These are phyloP conservation scores for Drosophila percnosoma DNA, from an alignment of 2,888 invertebrate species.

Conservation along the genomic window DNA sequence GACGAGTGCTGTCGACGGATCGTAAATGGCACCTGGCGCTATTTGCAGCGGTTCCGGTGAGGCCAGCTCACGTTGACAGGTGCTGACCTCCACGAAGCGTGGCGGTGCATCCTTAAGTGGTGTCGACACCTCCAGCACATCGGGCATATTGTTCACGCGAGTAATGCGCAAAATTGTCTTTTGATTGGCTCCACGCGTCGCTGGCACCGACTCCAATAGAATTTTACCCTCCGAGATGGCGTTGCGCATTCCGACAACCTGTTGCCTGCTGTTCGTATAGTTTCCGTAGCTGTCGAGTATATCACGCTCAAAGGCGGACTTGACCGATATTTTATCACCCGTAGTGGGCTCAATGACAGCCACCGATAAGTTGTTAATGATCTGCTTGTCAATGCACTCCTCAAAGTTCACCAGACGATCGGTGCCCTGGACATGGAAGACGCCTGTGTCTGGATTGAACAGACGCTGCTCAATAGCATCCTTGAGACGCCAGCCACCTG, in stretches of 20 bases:
- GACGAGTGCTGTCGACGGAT: conserved; percentile 91
- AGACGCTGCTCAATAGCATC: conserved; percentile 93
- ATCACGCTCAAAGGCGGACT: conserved; percentile 91
- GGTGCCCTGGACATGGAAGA: conserved; percentile 94
- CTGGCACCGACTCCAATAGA: conserved; percentile 87
- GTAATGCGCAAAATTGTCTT: conserved; percentile 90
- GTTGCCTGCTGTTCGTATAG: conserved; percentile 87
- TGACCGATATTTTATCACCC: conserved; percentile 88
- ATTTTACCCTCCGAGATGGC: conserved; percentile 89
- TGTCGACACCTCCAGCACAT: conserved; percentile 89
- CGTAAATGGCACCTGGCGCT: conserved; percentile 90
- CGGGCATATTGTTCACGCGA: conserved; percentile 89
- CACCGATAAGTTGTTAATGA: conserved; percentile 94
- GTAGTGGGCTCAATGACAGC: conserved; percentile 91
- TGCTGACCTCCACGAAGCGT: conserved; percentile 85
- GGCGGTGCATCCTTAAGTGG: conserved; percentile 85
- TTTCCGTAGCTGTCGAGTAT: conserved; percentile 92
- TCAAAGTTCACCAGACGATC: conserved; percentile 93
- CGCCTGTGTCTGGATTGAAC: conserved; percentile 93
- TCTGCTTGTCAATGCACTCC: conserved; percentile 93
- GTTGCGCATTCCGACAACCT: conserved; percentile 88
- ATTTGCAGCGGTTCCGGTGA: conserved; percentile 90
- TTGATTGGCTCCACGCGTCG: conserved; percentile 85
- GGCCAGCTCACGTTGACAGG: conserved; percentile 84
- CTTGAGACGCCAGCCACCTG: conserved; percentile 92